Base-by-base conservation (phyloP, 53 echinoderm and acorn worm species). In the Pentamera pediparva region DNA sequence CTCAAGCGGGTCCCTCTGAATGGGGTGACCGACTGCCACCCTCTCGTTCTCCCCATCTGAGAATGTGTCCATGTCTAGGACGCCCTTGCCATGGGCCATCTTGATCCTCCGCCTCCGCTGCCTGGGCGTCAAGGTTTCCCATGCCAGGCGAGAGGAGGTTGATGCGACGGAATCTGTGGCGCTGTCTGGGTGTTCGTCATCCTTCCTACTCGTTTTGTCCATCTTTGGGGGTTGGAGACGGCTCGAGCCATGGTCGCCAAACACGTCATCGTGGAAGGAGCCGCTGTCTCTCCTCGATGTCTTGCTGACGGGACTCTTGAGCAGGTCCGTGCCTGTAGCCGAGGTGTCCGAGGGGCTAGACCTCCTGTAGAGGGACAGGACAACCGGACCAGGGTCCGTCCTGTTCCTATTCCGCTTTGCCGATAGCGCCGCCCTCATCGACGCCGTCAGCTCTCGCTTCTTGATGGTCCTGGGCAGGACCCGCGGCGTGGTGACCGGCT, bases 71-170 rank as follows among this genome's bases (percentile, higher is more conserved):
- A 37, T 35, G 25, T 65, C 65, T 25, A 65, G 39, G 20, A 37
- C 53, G 11, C 59, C 65, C 25, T 62, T 77, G 15, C 82, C 79
- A 27, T 75, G 74, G 9, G 86, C 83, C 81, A 92, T 86, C 72
- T 84, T 89, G 65, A 90, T 90, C 45, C 93, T 74, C 20, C 93
- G 58, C 69, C 86, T 80, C 32, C 89, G 55, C 64, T 92, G 93
- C 13, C 93, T 45, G 17, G 93, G 93, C 12, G 93, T 92, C 47
- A 92, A 79, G 27, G 82, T 62, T 51, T 92, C 93, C 93, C 93
- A 92, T 0, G 93, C 93, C 6, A 92, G 86, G 32, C 93, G 70
- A 21, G 93, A 81, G 4, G 86, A 83, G 22, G 79, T 60, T 56
- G 83, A 79, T 59, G 86, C 86, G 40, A 86, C 45, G 4, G 92